These are phyloP conservation scores for Cyprinella venusta DNA, from an alignment of 2,797 vertebrate species.

Conservation along the genomic window DNA sequence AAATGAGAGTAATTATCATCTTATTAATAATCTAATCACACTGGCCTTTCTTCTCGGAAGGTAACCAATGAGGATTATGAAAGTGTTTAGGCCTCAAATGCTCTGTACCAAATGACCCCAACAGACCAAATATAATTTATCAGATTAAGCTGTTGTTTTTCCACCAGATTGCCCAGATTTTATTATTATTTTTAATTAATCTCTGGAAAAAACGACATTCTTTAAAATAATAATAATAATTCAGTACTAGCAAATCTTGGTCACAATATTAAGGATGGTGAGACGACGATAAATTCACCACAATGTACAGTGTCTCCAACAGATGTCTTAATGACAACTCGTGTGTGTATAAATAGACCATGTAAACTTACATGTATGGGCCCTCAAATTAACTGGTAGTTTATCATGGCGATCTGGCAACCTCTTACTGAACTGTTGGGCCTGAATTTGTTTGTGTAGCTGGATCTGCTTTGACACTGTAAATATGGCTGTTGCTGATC, in stretches of 20 bases:
- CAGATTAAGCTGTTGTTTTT: conserved; percentile 10
- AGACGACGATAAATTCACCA: conserved; percentile 14
- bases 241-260: neutral
- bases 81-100: neutral
- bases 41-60: neutral
- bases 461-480: conserved; percentile 30
- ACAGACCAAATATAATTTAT: conserved; percentile 3
- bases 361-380: conserved; percentile 23
- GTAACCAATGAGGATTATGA: neutral
- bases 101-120: neutral
- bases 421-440: neutral
- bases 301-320: conserved; percentile 34
- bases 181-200: no score
- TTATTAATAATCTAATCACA: neutral
- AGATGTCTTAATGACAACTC: conserved; percentile 1
- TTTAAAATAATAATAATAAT: neutral
- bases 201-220: no score
- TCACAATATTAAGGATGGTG: neutral
- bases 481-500: conserved; percentile 10
- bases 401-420: conserved; percentile 15
- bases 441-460: conserved; percentile 37
- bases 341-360: conserved; percentile 13
- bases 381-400: conserved; percentile 19
- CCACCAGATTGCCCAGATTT: neutral
- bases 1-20: neutral